Evolutionary conservation across 2,888 invertebrate genomes (phyloP), one percentile per base, ranked within the genome.

Genomic region (Nemotelus nigrinus): DNA sequence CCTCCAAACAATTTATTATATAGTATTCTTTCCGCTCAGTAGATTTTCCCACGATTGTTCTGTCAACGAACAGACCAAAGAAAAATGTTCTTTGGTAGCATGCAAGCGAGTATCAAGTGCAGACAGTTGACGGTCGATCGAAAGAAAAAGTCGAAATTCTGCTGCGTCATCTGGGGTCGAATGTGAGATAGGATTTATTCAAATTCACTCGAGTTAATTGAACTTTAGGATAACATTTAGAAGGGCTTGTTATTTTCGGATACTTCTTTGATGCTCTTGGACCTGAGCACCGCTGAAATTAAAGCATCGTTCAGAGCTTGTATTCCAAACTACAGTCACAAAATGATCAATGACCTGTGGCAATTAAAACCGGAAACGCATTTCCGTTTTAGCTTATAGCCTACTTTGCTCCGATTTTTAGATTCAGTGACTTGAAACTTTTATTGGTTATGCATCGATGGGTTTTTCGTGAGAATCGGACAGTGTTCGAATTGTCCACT

Each of bases 31-130:
- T 45, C 45, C 45, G 25, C 63, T 47, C n/a, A 65, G 4, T 2
- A 65, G 47, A 41, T 3, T n/a, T 70, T 70, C 70, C 55, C 70
- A 70, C 70, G 41, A 70, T 70, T 70, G 70, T 70, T 70, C 70
- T 53, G 10, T 53, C 43, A 25, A 25, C 25, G 25, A 25, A 25
- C 25, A 25, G 25, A 25, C 25, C 0, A 25, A 25, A 25, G 25
- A 25, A 25, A 25, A 25, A 25, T 25, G 25, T 25, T 25, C 25
- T 25, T 25, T 25, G 25, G 25, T 25, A 25, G 25, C 25, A 25
- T 25, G 25, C 25, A 25, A 25, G 25, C 25, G 25, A 25, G 25
- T 25, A 25, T 25, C 25, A 25, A 25, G 25, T 25, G 25, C 25
- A 25, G 25, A 25, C 25, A 25, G 25, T 25, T 25, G 25, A 25